Evolutionary conservation across 2,113 vertebrate genomes (phyloP).

Genomic region (Lepus timidus): DNA sequence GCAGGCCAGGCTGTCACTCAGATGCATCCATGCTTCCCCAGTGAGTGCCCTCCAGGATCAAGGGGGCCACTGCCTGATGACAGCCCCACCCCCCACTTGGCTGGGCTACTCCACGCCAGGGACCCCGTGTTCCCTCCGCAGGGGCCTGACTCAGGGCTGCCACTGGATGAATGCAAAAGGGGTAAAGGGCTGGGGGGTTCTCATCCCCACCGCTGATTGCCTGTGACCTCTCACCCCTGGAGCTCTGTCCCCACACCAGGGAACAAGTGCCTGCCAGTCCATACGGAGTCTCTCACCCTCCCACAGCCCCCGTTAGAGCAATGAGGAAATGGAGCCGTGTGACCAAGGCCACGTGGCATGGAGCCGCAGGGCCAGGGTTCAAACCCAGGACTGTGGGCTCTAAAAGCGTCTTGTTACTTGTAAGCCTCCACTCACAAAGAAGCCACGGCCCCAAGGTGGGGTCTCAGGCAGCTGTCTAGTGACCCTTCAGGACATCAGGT

Average conservation of each 20-base stretch:
- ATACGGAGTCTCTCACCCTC: neutral
- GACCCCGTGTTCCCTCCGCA: neutral
- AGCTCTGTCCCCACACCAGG: neutral
- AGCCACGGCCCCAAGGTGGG: neutral
- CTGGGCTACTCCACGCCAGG: neutral
- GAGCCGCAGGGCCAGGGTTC: neutral
- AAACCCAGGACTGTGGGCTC: accelerated
- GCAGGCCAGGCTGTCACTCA: neutral
- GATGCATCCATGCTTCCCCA: no score
- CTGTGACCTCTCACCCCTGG: neutral
- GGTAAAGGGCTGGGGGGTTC: neutral
- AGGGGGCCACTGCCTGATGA: no score
- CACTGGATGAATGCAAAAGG: no score
- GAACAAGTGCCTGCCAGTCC: neutral
- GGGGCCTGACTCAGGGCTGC: neutral
- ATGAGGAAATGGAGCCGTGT: neutral
- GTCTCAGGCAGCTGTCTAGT: neutral
- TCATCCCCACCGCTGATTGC: no score
- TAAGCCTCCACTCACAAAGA: neutral
- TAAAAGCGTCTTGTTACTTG: neutral
- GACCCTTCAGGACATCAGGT: neutral
- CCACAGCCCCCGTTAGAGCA: neutral
- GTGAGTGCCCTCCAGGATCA: neutral
- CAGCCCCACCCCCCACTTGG: accelerated
- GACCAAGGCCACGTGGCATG: neutral